These are phyloP conservation scores for Trematomus bernacchii DNA, from an alignment of 2,797 vertebrate genomes.

Conservation along the genomic window DNA sequence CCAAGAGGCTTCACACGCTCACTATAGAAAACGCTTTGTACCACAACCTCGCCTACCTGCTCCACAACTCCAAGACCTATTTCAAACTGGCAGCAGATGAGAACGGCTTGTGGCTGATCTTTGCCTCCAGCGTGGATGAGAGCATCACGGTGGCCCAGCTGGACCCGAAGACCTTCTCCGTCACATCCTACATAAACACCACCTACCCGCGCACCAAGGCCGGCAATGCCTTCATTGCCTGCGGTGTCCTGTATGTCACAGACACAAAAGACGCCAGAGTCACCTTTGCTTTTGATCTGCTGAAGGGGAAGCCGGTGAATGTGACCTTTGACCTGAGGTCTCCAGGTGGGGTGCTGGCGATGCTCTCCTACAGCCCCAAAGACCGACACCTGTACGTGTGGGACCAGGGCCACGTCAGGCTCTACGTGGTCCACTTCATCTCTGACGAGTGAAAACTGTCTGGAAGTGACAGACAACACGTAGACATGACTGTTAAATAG, in stretches of 20 bases:
- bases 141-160: slow-evolving; percentile 91
- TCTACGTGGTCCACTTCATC: slow-evolving; percentile 89
- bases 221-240: slow-evolving; percentile 93
- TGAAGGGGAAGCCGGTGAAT: slow-evolving; percentile 88
- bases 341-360: slow-evolving; percentile 90
- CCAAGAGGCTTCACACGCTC: slow-evolving; percentile 80
- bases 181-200: slow-evolving; percentile 88
- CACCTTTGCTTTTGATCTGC: slow-evolving; percentile 92
- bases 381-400: slow-evolving; percentile 92
- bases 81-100: slow-evolving; percentile 94
- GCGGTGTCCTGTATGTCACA: slow-evolving; percentile 93
- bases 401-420: slow-evolving; percentile 90
- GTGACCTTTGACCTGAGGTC: slow-evolving; percentile 90
- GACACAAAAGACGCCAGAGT: slow-evolving; percentile 92
- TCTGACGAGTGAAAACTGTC: slow-evolving; percentile 75
- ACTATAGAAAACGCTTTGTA: slow-evolving; percentile 88
- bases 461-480: neutral
- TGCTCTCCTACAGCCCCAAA: slow-evolving; percentile 93
- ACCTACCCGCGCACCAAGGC: slow-evolving; percentile 94
- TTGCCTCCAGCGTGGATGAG: slow-evolving; percentile 90
- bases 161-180: slow-evolving; percentile 89
- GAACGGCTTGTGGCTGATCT: slow-evolving; percentile 95
- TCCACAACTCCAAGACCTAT: slow-evolving; percentile 96
- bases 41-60: slow-evolving; percentile 91
- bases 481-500: slow-evolving; percentile 9